Base-by-base conservation (phyloP, 2,797 vertebrate genomes). In the Tinamus major region DNA sequence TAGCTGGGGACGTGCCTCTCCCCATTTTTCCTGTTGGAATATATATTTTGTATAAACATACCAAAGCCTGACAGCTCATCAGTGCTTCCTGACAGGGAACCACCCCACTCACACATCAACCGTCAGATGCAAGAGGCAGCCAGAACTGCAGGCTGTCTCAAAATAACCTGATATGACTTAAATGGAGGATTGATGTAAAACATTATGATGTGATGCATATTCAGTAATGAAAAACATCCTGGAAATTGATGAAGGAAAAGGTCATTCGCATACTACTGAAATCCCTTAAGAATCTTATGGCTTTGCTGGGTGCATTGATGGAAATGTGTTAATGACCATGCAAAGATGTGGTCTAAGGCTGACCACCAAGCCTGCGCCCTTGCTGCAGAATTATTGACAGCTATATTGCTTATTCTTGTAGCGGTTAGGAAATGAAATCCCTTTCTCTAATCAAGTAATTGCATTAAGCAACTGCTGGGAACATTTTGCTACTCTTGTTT, bases 391-490 rank as follows among this genome's bases (percentile, higher is more conserved):
- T 93, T 98, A 99, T 99, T 95, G 98, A 99, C 98, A 97, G 97
- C 80, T 98, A 98, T 98, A 99, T 98, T 98, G 98, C 98, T 96
- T 97, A 98, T 98, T 92, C 96, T 96, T 99, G 98, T 99, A 96
- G 98, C 9, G 98, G 98, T 98, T 98, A 96, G 87, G 87, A 96
- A 97, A 97, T 90, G 93, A 97, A 97, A 96, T 96, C 94, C 96
- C 89, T 94, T 79, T 70, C 77, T 93, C 90, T 97, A 94, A 97
- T 97, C 97, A 97, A 92, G 97, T 96, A 97, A 97, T 97, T 96
- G 97, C 95, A 96, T 97, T 97, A 96, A 97, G 92, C 76, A 96
- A 89, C 97, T 97, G 94, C 96, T 95, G 97, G 97, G 96, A 97
- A 96, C 65, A 7, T 85, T 89, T 91, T 92, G 92, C 93, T 85